Percentiles rank a stretch among this genome's conserved stretches.
Conservation (phyloP, 2,888 invertebrate species). For the Tuta absoluta region DNA sequence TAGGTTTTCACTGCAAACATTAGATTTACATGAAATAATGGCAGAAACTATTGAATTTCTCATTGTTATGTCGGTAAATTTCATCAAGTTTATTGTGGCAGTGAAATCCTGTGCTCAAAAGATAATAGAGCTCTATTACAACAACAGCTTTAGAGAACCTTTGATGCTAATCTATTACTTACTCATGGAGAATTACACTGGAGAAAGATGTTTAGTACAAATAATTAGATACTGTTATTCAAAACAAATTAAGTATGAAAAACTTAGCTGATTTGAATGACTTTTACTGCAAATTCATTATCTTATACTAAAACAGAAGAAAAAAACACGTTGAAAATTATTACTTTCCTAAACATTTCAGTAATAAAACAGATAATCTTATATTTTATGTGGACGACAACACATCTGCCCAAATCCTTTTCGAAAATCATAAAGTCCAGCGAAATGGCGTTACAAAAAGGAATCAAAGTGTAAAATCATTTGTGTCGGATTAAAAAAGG, state of each 20-base stretch:
- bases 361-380: slow-evolving; percentile 2
- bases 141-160: not conserved
- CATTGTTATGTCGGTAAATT: slow-evolving; percentile 53
- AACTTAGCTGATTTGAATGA: too few relatives aligned
- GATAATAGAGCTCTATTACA: slow-evolving; percentile 20
- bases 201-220: too few relatives aligned
- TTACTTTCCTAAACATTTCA: not conserved
- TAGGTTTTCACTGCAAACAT: slow-evolving; percentile 73
- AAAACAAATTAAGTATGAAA: too few relatives aligned
- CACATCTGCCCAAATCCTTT: slow-evolving; percentile 42
- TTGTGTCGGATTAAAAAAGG: slow-evolving; percentile 79
- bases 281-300: too few relatives aligned
- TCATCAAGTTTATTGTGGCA: slow-evolving; percentile 49
- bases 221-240: too few relatives aligned
- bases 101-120: slow-evolving; percentile 25
- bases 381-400: slow-evolving; percentile 6
- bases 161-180: slow-evolving; percentile 14
- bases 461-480: slow-evolving; percentile 77
- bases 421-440: slow-evolving; percentile 60
- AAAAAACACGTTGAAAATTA: too few relatives aligned
- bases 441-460: slow-evolving; percentile 71
- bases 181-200: too few relatives aligned
- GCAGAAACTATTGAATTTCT: slow-evolving; percentile 62
- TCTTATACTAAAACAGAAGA: too few relatives aligned
- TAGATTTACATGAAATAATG: slow-evolving; percentile 54